A percentile compares a stretch with the other conserved stretches of the same genome.
Conservation (phyloP, 2,797 vertebrate genomes). For the Helicolenus hilgendorfi region DNA sequence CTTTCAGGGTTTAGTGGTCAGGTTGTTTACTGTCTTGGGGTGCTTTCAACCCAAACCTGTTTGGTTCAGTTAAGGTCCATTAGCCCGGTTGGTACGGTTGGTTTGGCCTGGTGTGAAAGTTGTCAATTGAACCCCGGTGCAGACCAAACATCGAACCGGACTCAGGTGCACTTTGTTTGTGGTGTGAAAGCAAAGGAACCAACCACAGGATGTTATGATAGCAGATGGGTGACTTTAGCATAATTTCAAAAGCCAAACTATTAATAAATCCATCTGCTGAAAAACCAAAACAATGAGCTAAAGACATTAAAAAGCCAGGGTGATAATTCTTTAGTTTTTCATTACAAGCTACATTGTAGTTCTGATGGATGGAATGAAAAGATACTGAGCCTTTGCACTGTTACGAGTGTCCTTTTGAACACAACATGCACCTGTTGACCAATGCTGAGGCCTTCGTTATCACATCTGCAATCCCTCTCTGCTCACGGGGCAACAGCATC, state of each 20-base stretch:
- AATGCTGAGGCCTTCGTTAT: slow-evolving; percentile 30
- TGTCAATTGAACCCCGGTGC: background rate
- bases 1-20: background rate
- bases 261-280: background rate
- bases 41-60: background rate
- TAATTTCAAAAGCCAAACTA: background rate
- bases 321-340: background rate
- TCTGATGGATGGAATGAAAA: background rate
- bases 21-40: too few species aligned
- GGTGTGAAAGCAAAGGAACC: background rate
- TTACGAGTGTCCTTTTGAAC: background rate
- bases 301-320: background rate
- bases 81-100: too few species aligned
- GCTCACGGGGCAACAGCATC: slow-evolving; percentile 19
- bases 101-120: too few species aligned
- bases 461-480: slow-evolving; percentile 25
- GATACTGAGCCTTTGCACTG: background rate
- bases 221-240: too few species aligned
- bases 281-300: too few species aligned
- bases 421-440: slow-evolving; percentile 13
- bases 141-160: background rate
- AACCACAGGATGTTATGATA: background rate
- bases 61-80: background rate
- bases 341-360: too few species aligned
- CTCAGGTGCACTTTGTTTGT: background rate